Base-by-base conservation (phyloP, 2,888 invertebrate genomes). In the Scotopteryx bipunctaria region DNA sequence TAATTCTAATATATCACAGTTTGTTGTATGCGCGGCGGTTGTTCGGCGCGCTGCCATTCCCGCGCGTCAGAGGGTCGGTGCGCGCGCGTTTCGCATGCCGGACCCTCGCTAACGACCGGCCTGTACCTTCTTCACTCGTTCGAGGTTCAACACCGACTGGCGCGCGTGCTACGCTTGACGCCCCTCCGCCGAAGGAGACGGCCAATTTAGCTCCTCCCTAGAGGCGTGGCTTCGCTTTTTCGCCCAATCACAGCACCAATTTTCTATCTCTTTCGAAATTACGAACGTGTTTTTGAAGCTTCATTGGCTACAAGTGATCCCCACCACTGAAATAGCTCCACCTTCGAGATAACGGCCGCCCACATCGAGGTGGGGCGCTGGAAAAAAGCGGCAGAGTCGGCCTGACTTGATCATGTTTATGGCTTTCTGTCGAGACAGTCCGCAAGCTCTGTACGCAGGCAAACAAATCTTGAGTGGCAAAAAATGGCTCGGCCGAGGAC, bases 401-500 rank as follows among this genome's bases (percentile, higher is more conserved):
- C 66, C 73, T 71, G 83, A 77, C 82, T 83, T 74, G 86, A 78
- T 83, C 85, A 88, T 87, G 88, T 90, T 91, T 90, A 90, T 90
- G 89, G 86, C 84, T 84, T 86, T 87, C 83, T 83, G 83, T 76
- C 81, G 87, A 86, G 86, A 84, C 86, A 84, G 84, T 82, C 82
- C 78, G 78, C 81, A 78, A 80, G 81, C 81, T 71, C 78, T 77
- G 81, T 81, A 78, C 76, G 72, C 79, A 78, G 68, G 72, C 81
- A 83, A 89, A 88, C 89, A 89, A 89, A 91, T 88, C 88, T 89
- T 80, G 84, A 78, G 83, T 81, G 85, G 87, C 85, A 88, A 91
- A 90, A 91, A 90, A 89, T 83, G 80, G 78, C 82, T 79, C 76
- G 79, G 73, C 76, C 74, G 78, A 73, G 77, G 85, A 89, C 89